Conservation (phyloP, 2,797 vertebrate genomes). For the Melanotaenia nigrans region DNA sequence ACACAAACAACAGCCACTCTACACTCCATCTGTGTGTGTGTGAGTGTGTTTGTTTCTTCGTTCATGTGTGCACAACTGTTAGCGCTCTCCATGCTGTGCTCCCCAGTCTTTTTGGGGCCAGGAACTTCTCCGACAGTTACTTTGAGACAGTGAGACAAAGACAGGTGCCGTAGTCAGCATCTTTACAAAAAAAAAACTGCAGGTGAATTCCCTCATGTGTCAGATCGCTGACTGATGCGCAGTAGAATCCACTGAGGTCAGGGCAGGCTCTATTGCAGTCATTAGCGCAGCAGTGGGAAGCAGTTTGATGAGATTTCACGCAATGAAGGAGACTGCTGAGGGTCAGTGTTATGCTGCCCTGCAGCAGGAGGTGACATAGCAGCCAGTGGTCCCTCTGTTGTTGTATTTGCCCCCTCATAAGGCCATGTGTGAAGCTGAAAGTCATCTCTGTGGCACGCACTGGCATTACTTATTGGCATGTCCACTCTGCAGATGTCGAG, state of each 20-base stretch:
- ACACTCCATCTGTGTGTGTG: conserved; percentile 74
- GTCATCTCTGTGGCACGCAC: conserved; percentile 57
- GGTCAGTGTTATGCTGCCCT: conserved; percentile 68
- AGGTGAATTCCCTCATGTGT: conserved; percentile 64
- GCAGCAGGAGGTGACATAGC: conserved; percentile 60
- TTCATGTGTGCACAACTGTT: conserved; percentile 44
- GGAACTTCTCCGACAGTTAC: conserved; percentile 54
- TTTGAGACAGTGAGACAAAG: conserved; percentile 68
- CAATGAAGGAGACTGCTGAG: conserved; percentile 60
- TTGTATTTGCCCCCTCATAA: conserved; percentile 64
- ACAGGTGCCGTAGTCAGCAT: conserved; percentile 65
- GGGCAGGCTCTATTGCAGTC: conserved; percentile 67
- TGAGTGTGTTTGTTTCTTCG: conserved; percentile 16
- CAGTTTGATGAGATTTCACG: conserved; percentile 73
- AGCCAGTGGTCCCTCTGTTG: conserved; percentile 64
- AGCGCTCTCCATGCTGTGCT: conserved; percentile 43
- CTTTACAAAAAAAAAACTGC: conserved; percentile 40
- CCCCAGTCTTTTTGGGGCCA: conserved; percentile 44
- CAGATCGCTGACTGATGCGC: conserved; percentile 56
- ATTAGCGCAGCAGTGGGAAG: conserved; percentile 75
- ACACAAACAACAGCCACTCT: conserved; percentile 67
- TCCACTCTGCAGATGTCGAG: conserved; percentile 69
- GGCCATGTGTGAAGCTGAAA: conserved; percentile 67
- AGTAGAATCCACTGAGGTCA: conserved; percentile 60
- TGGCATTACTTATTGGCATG: conserved; percentile 71